Evolutionary conservation across 2,888 invertebrate species (phyloP).

Genomic region (Tromatobia lineatoria): DNA sequence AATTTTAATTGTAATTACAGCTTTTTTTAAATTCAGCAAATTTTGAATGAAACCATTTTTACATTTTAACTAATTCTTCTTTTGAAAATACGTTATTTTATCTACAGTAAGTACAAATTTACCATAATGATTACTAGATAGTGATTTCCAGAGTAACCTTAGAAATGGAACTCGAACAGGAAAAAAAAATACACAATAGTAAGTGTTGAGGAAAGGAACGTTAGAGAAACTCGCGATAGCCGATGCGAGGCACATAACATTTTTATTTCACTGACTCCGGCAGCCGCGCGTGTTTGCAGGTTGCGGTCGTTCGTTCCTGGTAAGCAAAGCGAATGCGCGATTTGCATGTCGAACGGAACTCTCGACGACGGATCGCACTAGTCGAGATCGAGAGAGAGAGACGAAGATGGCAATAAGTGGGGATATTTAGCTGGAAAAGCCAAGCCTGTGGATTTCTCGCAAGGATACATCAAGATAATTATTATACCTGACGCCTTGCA

Average conservation of each 20-base stretch:
- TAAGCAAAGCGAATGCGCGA: conserved; percentile 15
- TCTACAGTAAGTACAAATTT: too few species aligned
- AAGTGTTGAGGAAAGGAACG: background rate
- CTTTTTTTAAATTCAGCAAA: too few species aligned
- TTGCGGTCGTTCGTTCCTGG: conserved; percentile 34
- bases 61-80: too few species aligned
- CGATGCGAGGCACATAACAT: conserved; percentile 18
- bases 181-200: background rate
- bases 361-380: background rate
- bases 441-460: conserved; percentile 49
- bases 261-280: conserved; percentile 4
- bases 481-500: conserved; percentile 11
- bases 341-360: conserved; percentile 43
- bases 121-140: too few species aligned
- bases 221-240: conserved; percentile 2
- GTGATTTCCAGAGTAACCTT: background rate
- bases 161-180: background rate
- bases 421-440: conserved; percentile 39
- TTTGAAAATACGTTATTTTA: too few species aligned
- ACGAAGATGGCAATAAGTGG: background rate
- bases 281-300: background rate
- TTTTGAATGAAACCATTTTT: too few species aligned
- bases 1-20: too few species aligned
- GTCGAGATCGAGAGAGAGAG: background rate
- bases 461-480: conserved; percentile 11